These are phyloP conservation scores for Xenopus laevis DNA, from an alignment of 2,113 vertebrate genomes.

Conservation along the genomic window DNA sequence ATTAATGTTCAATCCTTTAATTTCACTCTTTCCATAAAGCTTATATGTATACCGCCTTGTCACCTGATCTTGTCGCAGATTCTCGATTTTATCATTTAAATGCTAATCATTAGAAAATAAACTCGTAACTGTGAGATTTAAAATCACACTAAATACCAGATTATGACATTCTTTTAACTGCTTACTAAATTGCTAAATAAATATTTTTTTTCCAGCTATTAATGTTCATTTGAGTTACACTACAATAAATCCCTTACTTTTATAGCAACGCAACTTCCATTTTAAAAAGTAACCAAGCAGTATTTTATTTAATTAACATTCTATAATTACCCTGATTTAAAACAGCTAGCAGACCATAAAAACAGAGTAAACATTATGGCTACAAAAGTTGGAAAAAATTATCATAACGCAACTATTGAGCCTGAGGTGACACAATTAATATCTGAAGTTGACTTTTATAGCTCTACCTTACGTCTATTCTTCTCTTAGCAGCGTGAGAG, in stretches of 20 bases:
- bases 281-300: slow-evolving; percentile 65
- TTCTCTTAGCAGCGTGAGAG: slow-evolving; percentile 50
- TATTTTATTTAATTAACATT: slow-evolving; percentile 74
- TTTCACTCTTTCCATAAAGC: no score
- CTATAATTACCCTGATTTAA: slow-evolving; percentile 76
- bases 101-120: slow-evolving; percentile 35
- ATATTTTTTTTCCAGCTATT: slow-evolving; percentile 52
- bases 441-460: slow-evolving; percentile 69
- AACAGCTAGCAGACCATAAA: slow-evolving; percentile 71
- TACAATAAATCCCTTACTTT: slow-evolving; percentile 39
- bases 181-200: slow-evolving; percentile 45
- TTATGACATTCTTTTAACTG: slow-evolving; percentile 46
- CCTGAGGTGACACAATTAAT: slow-evolving; percentile 76
- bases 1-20: no score
- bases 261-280: slow-evolving; percentile 64
- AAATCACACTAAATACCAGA: slow-evolving; percentile 44
- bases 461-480: slow-evolving; percentile 50
- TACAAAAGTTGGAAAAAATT: slow-evolving; percentile 68
- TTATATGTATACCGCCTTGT: no score
- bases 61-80: slow-evolving; percentile 34
- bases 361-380: slow-evolving; percentile 72
- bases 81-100: slow-evolving; percentile 30
- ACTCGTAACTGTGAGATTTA: slow-evolving; percentile 41
- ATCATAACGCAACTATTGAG: slow-evolving; percentile 78
- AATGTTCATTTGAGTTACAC: slow-evolving; percentile 34